Evolutionary conservation across 2,113 vertebrate species (phyloP).

Genomic region (Arvicanthis niloticus): DNA sequence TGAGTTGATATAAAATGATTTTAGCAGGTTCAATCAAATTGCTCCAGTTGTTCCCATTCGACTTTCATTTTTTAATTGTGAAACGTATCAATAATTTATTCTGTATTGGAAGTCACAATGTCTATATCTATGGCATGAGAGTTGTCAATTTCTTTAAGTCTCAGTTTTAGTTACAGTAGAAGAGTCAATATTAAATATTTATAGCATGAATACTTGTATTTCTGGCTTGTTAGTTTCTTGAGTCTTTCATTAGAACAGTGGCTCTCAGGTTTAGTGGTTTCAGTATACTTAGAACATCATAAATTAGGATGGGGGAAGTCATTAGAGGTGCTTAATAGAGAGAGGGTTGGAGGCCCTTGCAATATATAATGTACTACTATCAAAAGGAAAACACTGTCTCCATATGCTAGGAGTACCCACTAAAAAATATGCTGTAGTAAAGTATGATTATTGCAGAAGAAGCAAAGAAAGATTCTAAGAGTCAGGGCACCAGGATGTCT

Average conservation of each 20-base stretch:
- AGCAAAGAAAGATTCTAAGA: neutral
- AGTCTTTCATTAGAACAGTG: slow-evolving; percentile 16
- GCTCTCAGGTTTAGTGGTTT: neutral
- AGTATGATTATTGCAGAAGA: neutral
- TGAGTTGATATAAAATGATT: slow-evolving; percentile 49
- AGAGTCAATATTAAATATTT: neutral
- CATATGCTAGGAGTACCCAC: neutral
- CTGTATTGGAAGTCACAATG: neutral
- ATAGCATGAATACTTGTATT: slow-evolving; percentile 20
- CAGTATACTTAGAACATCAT: neutral
- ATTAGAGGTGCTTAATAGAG: neutral
- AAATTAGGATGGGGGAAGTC: neutral
- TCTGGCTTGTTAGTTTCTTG: slow-evolving; percentile 4
- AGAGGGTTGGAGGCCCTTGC: neutral
- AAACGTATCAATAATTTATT: slow-evolving; percentile 15
- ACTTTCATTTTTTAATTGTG: neutral
- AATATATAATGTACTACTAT: neutral
- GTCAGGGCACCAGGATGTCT: neutral
- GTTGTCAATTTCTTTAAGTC: slow-evolving; percentile 11
- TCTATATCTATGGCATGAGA: neutral
- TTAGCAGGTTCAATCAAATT: neutral
- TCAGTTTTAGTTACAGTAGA: slow-evolving; percentile 19
- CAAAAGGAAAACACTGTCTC: neutral
- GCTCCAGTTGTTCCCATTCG: neutral
- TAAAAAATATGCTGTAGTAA: neutral